Evolutionary conservation across 2,888 invertebrate genomes (phyloP).

Genomic region (Gonocerus acuteangulatus): DNA sequence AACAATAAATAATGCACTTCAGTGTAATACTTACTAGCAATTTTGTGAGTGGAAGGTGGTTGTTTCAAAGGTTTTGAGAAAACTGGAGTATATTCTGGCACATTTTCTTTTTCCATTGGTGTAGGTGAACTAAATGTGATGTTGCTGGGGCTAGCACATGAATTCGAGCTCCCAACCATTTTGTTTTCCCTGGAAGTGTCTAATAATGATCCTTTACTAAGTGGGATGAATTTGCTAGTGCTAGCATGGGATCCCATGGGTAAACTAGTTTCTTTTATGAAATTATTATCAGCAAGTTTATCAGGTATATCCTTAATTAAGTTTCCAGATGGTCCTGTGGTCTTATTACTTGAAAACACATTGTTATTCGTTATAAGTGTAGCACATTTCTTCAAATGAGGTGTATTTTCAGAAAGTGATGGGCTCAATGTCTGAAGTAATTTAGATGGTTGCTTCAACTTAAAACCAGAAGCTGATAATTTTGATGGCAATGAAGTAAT

Average conservation of each 20-base stretch:
- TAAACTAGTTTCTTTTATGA: no score
- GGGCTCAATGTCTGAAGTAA: not conserved
- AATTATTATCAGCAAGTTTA: no score
- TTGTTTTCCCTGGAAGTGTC: not conserved
- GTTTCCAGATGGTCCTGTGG: not conserved
- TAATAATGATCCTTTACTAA: not conserved
- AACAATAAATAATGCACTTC: no score
- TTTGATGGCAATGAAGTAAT: not conserved
- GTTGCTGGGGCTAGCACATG: no score
- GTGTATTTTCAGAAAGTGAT: not conserved
- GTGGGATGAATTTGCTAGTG: not conserved
- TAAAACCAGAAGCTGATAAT: not conserved
- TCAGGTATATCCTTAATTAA: not conserved
- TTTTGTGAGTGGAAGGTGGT: not conserved
- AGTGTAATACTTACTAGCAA: not conserved
- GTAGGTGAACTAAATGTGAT: not conserved
- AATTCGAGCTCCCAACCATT: no score
- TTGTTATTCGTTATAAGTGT: not conserved
- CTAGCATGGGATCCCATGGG: no score
- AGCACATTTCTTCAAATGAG: not conserved
- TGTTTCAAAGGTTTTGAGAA: conserved; percentile 7
- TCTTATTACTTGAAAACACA: not conserved
- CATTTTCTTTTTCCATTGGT: not conserved
- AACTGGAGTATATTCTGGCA: conserved; percentile 10
- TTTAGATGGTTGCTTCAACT: conserved; percentile 16